Conservation (phyloP, 30 jellyfish, hydroid and myxozoan genomes). For the Sanderia malayensis region DNA sequence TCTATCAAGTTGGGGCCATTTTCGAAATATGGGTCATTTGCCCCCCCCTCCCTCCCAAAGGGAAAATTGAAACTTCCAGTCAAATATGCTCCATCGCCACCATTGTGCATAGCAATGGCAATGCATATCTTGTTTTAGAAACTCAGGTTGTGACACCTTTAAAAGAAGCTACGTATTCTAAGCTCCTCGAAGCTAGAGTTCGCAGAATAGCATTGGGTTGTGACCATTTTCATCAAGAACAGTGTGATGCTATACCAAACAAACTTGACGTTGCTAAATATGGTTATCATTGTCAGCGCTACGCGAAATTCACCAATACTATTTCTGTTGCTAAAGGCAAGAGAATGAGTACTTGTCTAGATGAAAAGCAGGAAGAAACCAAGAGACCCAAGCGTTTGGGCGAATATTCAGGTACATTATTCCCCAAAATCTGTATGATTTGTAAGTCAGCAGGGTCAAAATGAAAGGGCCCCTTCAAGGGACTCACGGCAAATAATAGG, state of each 20-base stretch:
- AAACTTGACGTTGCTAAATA: conserved; percentile 2
- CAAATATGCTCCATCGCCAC: too few species aligned
- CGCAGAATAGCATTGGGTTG: background rate
- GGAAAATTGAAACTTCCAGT: too few species aligned
- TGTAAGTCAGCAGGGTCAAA: conserved; percentile 18
- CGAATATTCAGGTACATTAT: conserved; percentile 3
- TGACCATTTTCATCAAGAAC: too few species aligned
- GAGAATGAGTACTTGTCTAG: background rate
- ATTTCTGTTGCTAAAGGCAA: conserved; percentile 6
- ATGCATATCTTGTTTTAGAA: too few species aligned
- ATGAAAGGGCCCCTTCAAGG: too few species aligned
- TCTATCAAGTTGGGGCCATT: too few species aligned
- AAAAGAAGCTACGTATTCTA: conserved; percentile 23
- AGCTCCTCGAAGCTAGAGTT: conserved; percentile 19
- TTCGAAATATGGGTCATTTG: too few species aligned
- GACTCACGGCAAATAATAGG: too few species aligned
- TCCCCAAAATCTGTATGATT: conserved; percentile 16
- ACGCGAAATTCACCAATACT: conserved; percentile 17
- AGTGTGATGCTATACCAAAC: conserved; percentile 9
- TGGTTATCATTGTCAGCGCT: conserved; percentile 19
- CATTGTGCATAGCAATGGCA: too few species aligned
- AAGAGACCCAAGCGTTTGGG: conserved; percentile 22
- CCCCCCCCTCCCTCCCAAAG: too few species aligned
- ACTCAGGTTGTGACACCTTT: too few species aligned
- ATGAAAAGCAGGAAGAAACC: conserved; percentile 7